Evolutionary conservation across 2,797 vertebrate genomes (phyloP), one percentile per base, ranked within the genome.

Genomic region (Chiroxiphia lanceolata): DNA sequence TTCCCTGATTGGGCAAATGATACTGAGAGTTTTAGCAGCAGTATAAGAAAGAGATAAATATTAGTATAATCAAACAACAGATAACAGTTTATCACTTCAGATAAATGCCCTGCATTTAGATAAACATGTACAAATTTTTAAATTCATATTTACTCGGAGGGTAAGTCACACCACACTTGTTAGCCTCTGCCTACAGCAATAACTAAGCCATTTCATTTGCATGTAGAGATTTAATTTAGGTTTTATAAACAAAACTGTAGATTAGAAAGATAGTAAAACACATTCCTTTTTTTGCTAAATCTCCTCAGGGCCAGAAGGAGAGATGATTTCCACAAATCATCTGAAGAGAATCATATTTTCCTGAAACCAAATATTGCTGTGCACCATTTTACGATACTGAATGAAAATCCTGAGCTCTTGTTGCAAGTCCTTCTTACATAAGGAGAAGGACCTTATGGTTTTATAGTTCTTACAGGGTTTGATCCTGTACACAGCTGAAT

Each of bases 201-300:
- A 93, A 82, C 64, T 36, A 75, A 94, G 29, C 38, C 38, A 61
- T 91, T 93, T 90, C 76, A 84, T 95, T 92, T 96, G 51, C 29
- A 13, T 90, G 86, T 82, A 92, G 79, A 91, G 47, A 94, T 90
- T 97, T 94, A 93, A 96, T 94, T 90, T 89, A 82, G 59, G 57
- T 65, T 91, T 82, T 89, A 60, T 95, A 97, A 96, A 96, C 83
- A 95, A 95, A 95, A 68, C 29, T 59, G 31, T 76, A 78, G 90
- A 93, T 83, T 91, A 78, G 63, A 71, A 83, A 80, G 69, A 65
- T 57, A 76, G 71, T 82, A 91, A 87, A 92, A 14, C 48, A 83
- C 33, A 81, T 45, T 81, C 33, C 40, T 92, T 15, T 79, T 90
- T 84, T 83, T 86, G 36, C 76, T 89, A 68, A 74, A 68, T 64